Base-by-base conservation (phyloP, 2,888 invertebrate genomes). In the Drosophila aldrichi region DNA sequence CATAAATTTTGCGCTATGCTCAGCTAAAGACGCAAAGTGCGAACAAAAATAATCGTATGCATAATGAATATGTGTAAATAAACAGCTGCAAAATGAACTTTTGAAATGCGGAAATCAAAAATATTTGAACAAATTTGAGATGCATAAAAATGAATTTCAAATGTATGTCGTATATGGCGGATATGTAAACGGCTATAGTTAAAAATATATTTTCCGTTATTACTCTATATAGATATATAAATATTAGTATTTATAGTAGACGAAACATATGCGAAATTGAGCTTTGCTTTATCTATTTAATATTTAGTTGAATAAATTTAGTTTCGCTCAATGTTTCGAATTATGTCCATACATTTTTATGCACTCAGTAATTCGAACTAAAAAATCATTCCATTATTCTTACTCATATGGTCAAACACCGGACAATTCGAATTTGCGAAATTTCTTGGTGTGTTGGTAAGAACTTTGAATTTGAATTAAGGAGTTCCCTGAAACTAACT, bases 91-190 rank as follows among this genome's bases (percentile, higher is more conserved):
- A 70, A 74, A 55, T 40, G 63, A 5, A 40, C 8, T 36, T 55
- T 9, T 20, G 49, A 65, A 72, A 59, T 38, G 52, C 78, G 72
- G 61, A 74, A 77, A 72, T 59, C 34, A 12, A 54, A 22, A 40
- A 32, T 43, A 14, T n/a, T 22, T 16, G 16, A 43, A 54, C 46
- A 55, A 67, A 66, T 67, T 40, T 22, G 18, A 25, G 46, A 25
- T 34, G 25, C 18, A 38, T 4, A 46, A 14, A 41, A 38, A 38
- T 22, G 20, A 32, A 32, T 32, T 32, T 32, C 32, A 10, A 32
- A 32, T 32, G 32, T 10, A 3, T 32, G 9, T 32, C 32, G 10
- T 32, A 32, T 2, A 9, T 10, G 32, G 9, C 41, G 44, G 25
- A 44, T 61, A 29, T 40, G 40, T 16, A 9, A 16, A 14, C 16